Conservation (phyloP, 2,113 vertebrate species). For the Cyphomyrus discorhynchus region DNA sequence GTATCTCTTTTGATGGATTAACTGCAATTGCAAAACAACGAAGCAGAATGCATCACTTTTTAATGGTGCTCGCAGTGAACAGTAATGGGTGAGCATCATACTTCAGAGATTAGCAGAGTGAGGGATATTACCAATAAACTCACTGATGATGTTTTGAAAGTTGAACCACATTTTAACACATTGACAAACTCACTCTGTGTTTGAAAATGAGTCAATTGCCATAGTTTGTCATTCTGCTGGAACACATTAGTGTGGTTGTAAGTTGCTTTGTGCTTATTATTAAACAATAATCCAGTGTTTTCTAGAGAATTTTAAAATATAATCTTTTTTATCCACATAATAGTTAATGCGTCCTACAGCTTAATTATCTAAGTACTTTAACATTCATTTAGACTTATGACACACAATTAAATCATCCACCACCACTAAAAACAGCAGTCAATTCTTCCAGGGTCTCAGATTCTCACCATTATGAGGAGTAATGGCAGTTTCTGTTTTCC, state of each 20-base stretch:
- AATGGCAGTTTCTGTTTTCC: background rate
- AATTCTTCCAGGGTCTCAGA: background rate
- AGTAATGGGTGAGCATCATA: background rate
- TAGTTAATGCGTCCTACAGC: background rate
- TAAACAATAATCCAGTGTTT: background rate
- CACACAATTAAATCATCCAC: background rate
- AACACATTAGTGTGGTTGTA: background rate
- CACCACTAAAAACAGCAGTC: background rate
- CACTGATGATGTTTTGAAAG: background rate
- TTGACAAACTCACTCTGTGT: background rate
- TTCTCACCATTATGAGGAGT: background rate
- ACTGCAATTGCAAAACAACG: background rate
- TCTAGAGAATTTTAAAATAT: background rate
- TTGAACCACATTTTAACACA: background rate
- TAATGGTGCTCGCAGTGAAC: background rate
- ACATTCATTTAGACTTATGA: background rate
- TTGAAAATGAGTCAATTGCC: background rate
- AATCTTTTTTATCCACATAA: background rate
- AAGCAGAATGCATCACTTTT: background rate
- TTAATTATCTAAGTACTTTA: background rate
- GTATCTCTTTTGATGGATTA: background rate
- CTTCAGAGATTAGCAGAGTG: background rate
- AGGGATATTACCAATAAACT: background rate
- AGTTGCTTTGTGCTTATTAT: background rate
- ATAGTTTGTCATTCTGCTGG: background rate